Percentiles rank a stretch among this genome's conserved stretches.
These are phyloP conservation scores for Propithecus coquereli DNA, from an alignment of 2,113 vertebrate genomes.

Conservation along the genomic window DNA sequence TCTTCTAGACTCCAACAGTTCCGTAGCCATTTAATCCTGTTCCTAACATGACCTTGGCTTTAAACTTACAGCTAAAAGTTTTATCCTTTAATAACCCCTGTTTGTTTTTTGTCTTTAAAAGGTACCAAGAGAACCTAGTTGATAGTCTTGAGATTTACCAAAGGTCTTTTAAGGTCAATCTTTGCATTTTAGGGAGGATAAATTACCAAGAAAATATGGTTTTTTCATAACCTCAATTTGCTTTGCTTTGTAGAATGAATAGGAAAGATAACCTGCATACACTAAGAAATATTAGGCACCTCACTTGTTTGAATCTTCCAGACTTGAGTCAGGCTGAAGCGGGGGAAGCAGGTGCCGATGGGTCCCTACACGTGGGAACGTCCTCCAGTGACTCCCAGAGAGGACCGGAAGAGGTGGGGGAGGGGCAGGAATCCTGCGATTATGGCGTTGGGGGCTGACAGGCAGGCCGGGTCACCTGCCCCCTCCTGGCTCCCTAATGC, in stretches of 20 bases:
- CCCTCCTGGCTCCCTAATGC: not conserved
- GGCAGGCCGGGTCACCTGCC: not conserved
- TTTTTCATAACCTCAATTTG: not conserved
- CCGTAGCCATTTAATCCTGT: not conserved
- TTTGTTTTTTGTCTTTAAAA: constrained; percentile 9
- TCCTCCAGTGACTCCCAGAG: not conserved
- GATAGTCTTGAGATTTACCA: not conserved
- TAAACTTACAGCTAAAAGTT: not conserved
- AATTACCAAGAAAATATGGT: not conserved
- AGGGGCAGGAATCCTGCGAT: too few species aligned
- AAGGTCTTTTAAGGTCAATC: not conserved
- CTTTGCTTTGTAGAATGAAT: not conserved
- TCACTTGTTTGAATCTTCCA: not conserved
- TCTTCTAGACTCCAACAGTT: not conserved
- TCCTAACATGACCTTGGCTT: not conserved
- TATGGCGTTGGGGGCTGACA: not conserved
- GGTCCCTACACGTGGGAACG: accelerated
- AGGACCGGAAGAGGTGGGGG: not conserved
- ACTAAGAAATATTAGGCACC: not conserved
- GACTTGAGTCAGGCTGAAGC: not conserved
- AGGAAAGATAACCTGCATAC: not conserved
- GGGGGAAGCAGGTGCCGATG: not conserved
- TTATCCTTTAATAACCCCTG: not conserved
- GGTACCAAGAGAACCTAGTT: not conserved
- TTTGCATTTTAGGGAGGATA: not conserved